Base-by-base conservation (phyloP, 1,140 invertebrate species). In the Sinonovacula constricta region DNA sequence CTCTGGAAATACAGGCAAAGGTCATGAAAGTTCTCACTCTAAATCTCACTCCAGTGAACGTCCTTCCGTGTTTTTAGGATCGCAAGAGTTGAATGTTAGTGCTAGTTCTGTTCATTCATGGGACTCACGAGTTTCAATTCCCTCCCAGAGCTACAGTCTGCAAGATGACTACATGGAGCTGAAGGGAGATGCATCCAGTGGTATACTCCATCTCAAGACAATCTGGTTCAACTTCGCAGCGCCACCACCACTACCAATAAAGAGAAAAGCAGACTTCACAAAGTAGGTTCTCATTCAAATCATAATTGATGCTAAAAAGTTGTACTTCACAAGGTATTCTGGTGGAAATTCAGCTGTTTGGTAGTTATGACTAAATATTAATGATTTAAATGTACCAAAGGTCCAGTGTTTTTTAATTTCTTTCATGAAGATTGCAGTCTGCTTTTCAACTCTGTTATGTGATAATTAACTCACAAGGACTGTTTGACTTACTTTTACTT, bases 151-250 rank as follows among this genome's bases (percentile, higher is more conserved):
- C n/a, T 59, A 79, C 15, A 67, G 53, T 60, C 68, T 81, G 0
- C 53, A 57, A 2, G 66, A 78, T 14, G 67, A 62, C 24, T 77
- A 86, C 45, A 78, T 81, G 10, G n/a, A n/a, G n/a, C 75, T 91
- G 14, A 83, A 87, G 71, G 90, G 91, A 3, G 90, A 92, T 88
- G 90, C 91, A 4, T 91, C 92, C 3, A 90, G 90, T 79, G 91
- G 91, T 39, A 85, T 90, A 1, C 95, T 98, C 53, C 95, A 98
- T 86, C 91, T 99, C 4, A 95, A 96, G 88, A 95, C 95, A 0
- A 95, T 98, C 14, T 99, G 97, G 97, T 97, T 99, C 83, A 98
- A 98, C 90, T 99, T 99, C 92, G 97, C 97, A 24, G 97, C 98
- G 0, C 97, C 98, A 1, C 97, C 97, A 0, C 94, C 96, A 80